A percentile compares a stretch with the other conserved stretches of the same genome.
Evolutionary conservation across 2,113 vertebrate genomes (phyloP).

Genomic region (Ovibos moschatus): DNA sequence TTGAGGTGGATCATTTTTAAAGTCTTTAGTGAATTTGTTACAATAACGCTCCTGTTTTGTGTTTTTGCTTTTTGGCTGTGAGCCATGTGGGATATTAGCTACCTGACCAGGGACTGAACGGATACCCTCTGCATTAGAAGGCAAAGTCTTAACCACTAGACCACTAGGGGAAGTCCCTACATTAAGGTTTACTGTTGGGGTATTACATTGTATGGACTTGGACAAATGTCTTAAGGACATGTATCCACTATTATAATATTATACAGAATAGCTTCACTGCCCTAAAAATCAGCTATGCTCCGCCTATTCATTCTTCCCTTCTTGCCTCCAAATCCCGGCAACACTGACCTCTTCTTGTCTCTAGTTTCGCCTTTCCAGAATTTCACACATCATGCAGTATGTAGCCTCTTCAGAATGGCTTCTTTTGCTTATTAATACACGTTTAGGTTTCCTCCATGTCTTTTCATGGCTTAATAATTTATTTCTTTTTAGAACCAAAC

Average conservation of each 20-base stretch:
- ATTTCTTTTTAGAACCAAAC: background rate
- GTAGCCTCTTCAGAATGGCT: background rate
- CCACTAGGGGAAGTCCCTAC: background rate
- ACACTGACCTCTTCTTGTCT: background rate
- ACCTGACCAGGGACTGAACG: background rate
- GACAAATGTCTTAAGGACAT: background rate
- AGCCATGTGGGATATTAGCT: background rate
- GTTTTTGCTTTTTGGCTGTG: background rate
- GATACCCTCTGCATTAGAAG: background rate
- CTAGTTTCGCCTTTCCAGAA: background rate
- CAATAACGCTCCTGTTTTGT: accelerated
- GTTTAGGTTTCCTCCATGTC: background rate
- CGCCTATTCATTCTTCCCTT: too few relatives aligned
- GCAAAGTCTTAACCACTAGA: background rate
- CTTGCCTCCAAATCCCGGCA: background rate
- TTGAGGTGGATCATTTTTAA: background rate
- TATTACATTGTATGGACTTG: background rate
- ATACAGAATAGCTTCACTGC: background rate
- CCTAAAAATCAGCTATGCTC: background rate
- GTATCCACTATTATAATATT: background rate
- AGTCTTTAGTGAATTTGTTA: background rate
- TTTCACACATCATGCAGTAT: background rate
- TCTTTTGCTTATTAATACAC: background rate
- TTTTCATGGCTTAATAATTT: background rate
- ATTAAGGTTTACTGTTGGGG: background rate